A percentile compares a stretch with the other conserved stretches of the same genome.
Conservation (phyloP, 2,888 invertebrate genomes). For the Agonum fuliginosum region DNA sequence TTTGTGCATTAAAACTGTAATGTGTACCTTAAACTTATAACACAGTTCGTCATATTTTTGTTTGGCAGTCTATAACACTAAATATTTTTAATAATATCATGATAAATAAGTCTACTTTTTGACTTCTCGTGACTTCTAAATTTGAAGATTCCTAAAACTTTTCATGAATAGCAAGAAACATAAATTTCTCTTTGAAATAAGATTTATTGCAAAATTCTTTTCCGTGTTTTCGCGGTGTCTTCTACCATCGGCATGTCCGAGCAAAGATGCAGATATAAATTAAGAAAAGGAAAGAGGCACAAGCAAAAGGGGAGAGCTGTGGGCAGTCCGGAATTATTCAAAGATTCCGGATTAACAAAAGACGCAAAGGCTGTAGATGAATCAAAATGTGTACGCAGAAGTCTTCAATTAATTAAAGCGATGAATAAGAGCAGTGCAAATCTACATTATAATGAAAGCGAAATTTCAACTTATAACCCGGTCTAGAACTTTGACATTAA, state of each 20-base stretch:
- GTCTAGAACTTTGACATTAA: neutral
- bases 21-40: too few species aligned
- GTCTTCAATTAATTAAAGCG: constrained; percentile 55
- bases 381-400: constrained; percentile 51
- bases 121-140: too few species aligned
- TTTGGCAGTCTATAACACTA: too few species aligned
- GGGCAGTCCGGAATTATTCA: constrained; percentile 43
- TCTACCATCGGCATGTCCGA: neutral
- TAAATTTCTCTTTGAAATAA: too few species aligned
- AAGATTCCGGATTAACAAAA: constrained; percentile 50
- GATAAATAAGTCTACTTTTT: too few species aligned
- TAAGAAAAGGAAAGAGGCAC: neutral
- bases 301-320: neutral
- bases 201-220: neutral
- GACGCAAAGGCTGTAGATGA: constrained; percentile 43
- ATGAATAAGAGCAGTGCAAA: constrained; percentile 38
- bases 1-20: too few species aligned
- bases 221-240: neutral
- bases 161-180: too few species aligned
- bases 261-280: neutral
- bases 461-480: neutral
- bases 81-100: too few species aligned
- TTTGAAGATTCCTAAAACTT: too few species aligned
- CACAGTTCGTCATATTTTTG: too few species aligned
- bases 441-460: constrained; percentile 39